A percentile compares a stretch with the other conserved stretches of the same genome.
phyloP scores from a whole-genome alignment of 2,888 invertebrate genomes.

The Drosophila fulvimacula region DNA sequence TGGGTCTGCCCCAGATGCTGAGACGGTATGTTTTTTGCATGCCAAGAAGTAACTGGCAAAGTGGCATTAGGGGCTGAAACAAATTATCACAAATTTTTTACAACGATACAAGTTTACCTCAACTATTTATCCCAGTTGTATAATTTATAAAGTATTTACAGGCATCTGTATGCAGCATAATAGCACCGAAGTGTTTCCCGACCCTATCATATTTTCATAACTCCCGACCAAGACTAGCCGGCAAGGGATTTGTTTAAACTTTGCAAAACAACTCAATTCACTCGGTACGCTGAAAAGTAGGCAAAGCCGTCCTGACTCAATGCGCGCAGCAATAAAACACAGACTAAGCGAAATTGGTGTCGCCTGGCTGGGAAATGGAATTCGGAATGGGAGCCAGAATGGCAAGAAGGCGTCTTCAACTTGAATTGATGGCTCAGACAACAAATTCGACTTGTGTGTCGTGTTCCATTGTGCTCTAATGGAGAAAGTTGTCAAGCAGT shows the following conservation, averaged over 20 bases:
- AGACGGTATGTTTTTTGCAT: conserved; percentile 23
- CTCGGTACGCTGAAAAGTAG: conserved; percentile 67
- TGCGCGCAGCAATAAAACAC: conserved; percentile 80
- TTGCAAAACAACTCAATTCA: conserved; percentile 73
- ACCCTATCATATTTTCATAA: conserved; percentile 70
- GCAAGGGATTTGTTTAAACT: conserved; percentile 70
- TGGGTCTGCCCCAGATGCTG: not conserved
- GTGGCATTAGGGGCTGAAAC: conserved; percentile 67
- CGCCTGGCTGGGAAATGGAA: conserved; percentile 12
- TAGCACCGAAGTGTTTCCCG: conserved; percentile 19
- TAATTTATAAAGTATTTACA: conserved; percentile 78
- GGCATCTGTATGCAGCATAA: conserved; percentile 21
- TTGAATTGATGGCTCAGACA: conserved; percentile 79
- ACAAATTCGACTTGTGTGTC: conserved; percentile 78
- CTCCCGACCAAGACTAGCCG: conserved; percentile 46
- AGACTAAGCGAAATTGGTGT: conserved; percentile 50
- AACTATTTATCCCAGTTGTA: conserved; percentile 59
- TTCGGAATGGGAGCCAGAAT: not conserved
- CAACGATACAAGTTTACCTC: conserved; percentile 52
- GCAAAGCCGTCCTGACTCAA: conserved; percentile 72
- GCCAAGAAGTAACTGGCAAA: conserved; percentile 69
- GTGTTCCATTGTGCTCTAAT: conserved; percentile 75
- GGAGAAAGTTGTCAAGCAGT: conserved; percentile 78
- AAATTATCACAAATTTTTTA: conserved; percentile 75
- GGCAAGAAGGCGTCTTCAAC: conserved; percentile 61